Percentiles rank a stretch among this genome's conserved stretches.
These are phyloP conservation scores for Limnephilus auricula DNA, from an alignment of 2,888 invertebrate genomes.

Conservation along the genomic window DNA sequence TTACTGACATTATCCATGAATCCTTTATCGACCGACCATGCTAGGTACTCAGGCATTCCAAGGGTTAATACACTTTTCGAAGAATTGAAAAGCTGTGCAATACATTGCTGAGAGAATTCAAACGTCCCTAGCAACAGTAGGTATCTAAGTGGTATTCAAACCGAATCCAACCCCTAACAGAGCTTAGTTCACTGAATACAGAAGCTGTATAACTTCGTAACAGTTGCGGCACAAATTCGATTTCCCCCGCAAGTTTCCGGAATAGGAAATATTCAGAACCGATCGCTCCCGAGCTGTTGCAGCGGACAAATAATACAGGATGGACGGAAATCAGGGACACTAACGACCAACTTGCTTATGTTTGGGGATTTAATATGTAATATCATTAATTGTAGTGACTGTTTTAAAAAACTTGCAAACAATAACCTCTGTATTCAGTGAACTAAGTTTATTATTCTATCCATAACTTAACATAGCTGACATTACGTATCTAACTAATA, in stretches of 20 bases:
- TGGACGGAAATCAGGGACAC: background rate
- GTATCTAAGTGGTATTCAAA: background rate
- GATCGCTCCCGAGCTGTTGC: conserved; percentile 9
- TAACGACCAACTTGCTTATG: background rate
- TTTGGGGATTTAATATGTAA: background rate
- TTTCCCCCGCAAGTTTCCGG: background rate
- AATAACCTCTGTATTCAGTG: too few relatives aligned
- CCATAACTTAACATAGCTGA: background rate
- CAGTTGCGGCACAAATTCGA: conserved; percentile 1
- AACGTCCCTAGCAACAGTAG: background rate
- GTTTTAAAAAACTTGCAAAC: background rate
- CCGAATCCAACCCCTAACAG: background rate
- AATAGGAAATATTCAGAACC: conserved; percentile 23
- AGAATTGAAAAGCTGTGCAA: background rate
- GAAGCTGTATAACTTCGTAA: background rate
- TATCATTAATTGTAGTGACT: background rate
- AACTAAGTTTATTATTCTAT: too few relatives aligned
- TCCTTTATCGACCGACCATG: too few relatives aligned
- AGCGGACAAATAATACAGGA: background rate
- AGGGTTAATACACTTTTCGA: background rate
- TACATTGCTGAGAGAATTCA: background rate
- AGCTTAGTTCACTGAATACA: conserved; percentile 9
- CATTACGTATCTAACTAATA: too few relatives aligned
- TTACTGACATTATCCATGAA: too few relatives aligned
- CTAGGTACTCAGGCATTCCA: too few relatives aligned